phyloP scores from a whole-genome alignment of 2,113 vertebrate species.

The Channa maculata region DNA sequence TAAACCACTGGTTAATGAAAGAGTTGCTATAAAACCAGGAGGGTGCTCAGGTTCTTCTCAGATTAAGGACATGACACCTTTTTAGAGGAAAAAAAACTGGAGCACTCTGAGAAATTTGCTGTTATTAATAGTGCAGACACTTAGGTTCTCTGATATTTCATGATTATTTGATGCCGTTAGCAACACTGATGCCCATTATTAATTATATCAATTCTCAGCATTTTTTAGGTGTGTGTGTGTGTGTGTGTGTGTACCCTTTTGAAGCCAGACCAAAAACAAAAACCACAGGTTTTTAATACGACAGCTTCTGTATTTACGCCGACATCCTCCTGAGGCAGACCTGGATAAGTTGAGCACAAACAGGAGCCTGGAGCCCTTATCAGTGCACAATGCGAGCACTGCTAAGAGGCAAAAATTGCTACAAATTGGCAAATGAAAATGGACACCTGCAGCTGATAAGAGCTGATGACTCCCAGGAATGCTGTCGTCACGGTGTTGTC shows the following conservation, averaged over 20 bases:
- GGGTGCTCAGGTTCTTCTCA: too few species aligned
- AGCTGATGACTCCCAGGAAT: slow-evolving; percentile 31
- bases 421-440: slow-evolving; percentile 50
- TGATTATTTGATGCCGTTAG: neutral
- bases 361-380: slow-evolving; percentile 41
- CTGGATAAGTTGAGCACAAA: slow-evolving; percentile 4
- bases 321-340: neutral
- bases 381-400: slow-evolving; percentile 12
- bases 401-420: slow-evolving; percentile 3
- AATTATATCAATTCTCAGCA: neutral
- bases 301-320: slow-evolving; percentile 12
- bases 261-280: neutral
- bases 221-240: neutral
- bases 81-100: too few species aligned
- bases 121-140: too few species aligned
- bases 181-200: too few species aligned
- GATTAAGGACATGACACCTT: too few species aligned
- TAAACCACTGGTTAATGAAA: too few species aligned
- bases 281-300: neutral
- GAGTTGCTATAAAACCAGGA: too few species aligned
- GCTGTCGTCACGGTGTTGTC: slow-evolving; percentile 21
- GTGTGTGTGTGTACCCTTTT: too few species aligned
- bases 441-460: slow-evolving; percentile 37
- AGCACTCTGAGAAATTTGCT: too few species aligned
- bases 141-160: too few species aligned